Base-by-base conservation (phyloP, 2,113 vertebrate genomes). In the Choloepus hoffmanni region DNA sequence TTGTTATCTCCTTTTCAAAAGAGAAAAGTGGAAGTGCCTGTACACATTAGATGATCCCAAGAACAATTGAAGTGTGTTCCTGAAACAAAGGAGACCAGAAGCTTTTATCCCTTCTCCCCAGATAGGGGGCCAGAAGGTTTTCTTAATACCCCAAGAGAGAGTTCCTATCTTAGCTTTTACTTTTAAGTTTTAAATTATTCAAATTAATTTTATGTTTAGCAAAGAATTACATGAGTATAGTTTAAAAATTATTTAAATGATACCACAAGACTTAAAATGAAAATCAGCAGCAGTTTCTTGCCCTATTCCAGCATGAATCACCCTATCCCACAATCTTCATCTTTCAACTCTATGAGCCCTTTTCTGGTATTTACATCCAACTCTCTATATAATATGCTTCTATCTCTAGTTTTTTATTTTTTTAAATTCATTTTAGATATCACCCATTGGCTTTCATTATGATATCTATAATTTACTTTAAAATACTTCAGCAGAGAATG, bases 101-200 rank as follows among this genome's bases (percentile, higher is more conserved):
- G 62, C 82, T 96, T 97, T 96, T 53, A 95, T 94, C 73, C 58
- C 1, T 85, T 95, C 21, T 68, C 95, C 78, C 24, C 68, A 48
- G 58, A 45, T 74, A 90, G 19, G 72, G 30, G 89, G 85, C 3
- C 28, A n/a, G 30, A 87, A 90, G 48, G 3, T 33, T 19, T 16
- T 89, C 24, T 85, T 62, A 70, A 2, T 90, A 96, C 23, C 63
- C 58, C 77, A 70, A 19, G 88, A 90, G 79, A 94, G 24, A 36
- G 68, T 79, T 94, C 28, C 28, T 92, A 26, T 76, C 15, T 43
- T 74, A 19, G 23, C 50, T 95, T 74, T 94, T 68, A 86, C 60
- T 82, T 86, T 85, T 77, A 30, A 73, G n/a, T 97, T 95, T 96
- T 96, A 89, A 93, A 63, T 96, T 78, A 79, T 68, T 96, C 48